These are phyloP conservation scores for Liparis tanakae DNA, from an alignment of 2,797 vertebrate species.

Conservation along the genomic window DNA sequence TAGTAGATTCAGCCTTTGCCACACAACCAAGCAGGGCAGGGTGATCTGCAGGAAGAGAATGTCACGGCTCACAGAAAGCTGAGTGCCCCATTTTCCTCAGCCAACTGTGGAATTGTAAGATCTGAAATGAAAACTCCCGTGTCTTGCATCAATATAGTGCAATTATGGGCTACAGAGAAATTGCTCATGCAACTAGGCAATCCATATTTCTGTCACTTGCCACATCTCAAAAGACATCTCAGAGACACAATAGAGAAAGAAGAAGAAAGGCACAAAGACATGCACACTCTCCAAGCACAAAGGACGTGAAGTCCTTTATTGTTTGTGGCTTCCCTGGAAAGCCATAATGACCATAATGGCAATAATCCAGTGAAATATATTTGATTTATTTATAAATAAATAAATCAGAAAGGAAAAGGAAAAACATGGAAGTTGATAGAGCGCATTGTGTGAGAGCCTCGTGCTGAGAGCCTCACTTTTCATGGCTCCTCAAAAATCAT, in stretches of 20 bases:
- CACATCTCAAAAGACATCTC: slow-evolving; percentile 71
- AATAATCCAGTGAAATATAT: slow-evolving; percentile 24
- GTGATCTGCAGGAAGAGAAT: slow-evolving; percentile 64
- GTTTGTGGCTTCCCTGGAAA: slow-evolving; percentile 13
- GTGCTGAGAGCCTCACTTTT: slow-evolving; percentile 52
- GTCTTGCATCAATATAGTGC: slow-evolving; percentile 78
- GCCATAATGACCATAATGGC: slow-evolving; percentile 23
- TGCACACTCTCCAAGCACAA: slow-evolving; percentile 23
- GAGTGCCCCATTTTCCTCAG: slow-evolving; percentile 70
- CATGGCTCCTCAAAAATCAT: slow-evolving; percentile 68
- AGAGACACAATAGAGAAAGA: slow-evolving; percentile 54
- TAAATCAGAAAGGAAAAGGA: slow-evolving; percentile 11
- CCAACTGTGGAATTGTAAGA: slow-evolving; percentile 67
- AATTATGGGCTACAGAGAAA: slow-evolving; percentile 76
- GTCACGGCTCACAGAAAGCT: slow-evolving; percentile 71
- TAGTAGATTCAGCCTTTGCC: slow-evolving; percentile 55
- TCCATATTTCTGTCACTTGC: slow-evolving; percentile 76
- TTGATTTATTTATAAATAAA: slow-evolving; percentile 7
- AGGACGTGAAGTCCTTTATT: slow-evolving; percentile 33
- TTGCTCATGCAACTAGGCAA: slow-evolving; percentile 75
- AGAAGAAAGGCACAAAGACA: slow-evolving; percentile 40
- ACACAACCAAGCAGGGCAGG: slow-evolving; percentile 60
- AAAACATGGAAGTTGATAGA: slow-evolving; percentile 34
- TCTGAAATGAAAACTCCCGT: slow-evolving; percentile 65
- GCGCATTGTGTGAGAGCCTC: slow-evolving; percentile 34